These are phyloP conservation scores for Catharus minimus DNA, from an alignment of 2,113 vertebrate species.

Conservation along the genomic window DNA sequence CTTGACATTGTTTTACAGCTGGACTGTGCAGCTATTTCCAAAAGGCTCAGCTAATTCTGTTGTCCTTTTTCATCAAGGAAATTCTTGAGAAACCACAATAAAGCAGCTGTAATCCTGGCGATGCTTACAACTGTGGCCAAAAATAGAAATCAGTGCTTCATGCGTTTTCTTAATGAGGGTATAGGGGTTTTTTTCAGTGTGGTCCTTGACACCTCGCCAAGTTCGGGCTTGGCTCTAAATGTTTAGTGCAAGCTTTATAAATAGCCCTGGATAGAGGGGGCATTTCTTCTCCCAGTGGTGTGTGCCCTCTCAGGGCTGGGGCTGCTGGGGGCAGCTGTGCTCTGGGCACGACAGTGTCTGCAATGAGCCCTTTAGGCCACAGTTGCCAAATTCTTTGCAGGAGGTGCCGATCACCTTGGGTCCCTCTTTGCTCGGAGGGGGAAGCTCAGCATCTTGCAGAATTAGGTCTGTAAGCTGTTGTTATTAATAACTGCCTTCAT, in stretches of 20 bases:
- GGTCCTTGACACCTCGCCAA: constrained; percentile 49
- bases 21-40: constrained; percentile 20
- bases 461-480: constrained; percentile 11
- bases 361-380: not conserved
- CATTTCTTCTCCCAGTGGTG: not conserved
- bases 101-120: constrained; percentile 45
- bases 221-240: constrained; percentile 7
- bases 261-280: not conserved
- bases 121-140: not conserved
- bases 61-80: constrained; percentile 63
- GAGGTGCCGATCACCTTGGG: not conserved
- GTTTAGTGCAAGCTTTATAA: constrained; percentile 17
- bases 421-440: not conserved
- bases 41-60: constrained; percentile 55
- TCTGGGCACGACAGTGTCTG: not conserved
- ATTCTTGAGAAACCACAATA: constrained; percentile 59
- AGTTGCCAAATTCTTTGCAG: not conserved
- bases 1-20: constrained; percentile 44
- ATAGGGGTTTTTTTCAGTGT: not conserved
- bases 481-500: constrained; percentile 34
- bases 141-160: constrained; percentile 39
- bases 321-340: not conserved
- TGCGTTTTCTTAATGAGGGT: constrained; percentile 37
- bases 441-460: constrained; percentile 8
- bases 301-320: not conserved